Evolutionary conservation across 2,113 vertebrate species (phyloP).

Genomic region (Lycocorax pyrrhopterus): DNA sequence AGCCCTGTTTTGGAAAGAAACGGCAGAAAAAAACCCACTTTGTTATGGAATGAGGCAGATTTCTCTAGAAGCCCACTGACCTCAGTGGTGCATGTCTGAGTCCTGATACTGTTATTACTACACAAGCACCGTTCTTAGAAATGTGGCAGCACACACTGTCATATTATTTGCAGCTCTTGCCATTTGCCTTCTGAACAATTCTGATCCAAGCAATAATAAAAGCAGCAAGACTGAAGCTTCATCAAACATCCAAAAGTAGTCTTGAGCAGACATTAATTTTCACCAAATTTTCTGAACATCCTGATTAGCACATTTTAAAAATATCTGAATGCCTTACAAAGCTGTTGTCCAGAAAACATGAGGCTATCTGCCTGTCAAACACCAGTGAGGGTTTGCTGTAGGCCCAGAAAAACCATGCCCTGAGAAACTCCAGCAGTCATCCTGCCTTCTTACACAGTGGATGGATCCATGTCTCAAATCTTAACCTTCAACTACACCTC

Average conservation of each 20-base stretch:
- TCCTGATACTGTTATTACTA: background rate
- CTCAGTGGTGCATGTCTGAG: background rate
- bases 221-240: background rate
- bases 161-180: background rate
- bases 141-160: background rate
- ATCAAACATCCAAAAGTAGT: background rate
- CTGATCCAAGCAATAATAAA: background rate
- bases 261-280: background rate
- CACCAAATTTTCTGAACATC: background rate
- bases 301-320: background rate
- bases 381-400: background rate
- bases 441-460: background rate
- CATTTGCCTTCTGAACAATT: background rate
- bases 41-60: background rate
- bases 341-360: background rate
- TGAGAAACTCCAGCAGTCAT: background rate
- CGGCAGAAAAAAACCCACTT: fast-evolving
- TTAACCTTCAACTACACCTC: background rate
- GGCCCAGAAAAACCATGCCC: background rate
- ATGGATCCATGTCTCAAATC: background rate
- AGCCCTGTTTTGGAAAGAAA: background rate
- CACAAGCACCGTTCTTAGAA: background rate
- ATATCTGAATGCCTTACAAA: background rate
- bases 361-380: background rate
- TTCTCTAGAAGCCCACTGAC: background rate